These are phyloP conservation scores for Phainopepla nitens DNA, from an alignment of 2,113 vertebrate species.

Conservation along the genomic window DNA sequence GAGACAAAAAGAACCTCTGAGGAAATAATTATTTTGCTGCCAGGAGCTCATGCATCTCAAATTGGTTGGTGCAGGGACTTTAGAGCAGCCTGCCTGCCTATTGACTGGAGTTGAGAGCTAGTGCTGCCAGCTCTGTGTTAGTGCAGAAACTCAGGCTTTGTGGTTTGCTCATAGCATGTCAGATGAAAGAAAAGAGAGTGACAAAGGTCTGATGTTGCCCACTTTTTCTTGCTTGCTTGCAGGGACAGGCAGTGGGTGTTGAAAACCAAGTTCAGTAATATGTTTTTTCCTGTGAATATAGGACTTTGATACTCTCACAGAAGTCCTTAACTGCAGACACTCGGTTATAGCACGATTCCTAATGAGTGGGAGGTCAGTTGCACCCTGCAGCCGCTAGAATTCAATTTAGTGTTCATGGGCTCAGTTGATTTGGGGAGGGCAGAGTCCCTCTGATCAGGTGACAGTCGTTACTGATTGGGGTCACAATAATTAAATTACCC, in stretches of 20 bases:
- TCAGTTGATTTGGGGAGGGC: background rate
- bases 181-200: background rate
- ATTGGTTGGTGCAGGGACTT: slow-evolving; percentile 37
- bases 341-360: background rate
- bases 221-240: background rate
- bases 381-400: background rate
- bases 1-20: slow-evolving; percentile 45
- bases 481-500: background rate
- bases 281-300: background rate
- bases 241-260: background rate
- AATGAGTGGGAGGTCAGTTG: background rate
- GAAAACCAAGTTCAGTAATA: background rate
- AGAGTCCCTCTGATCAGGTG: background rate
- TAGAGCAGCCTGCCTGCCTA: background rate
- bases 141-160: background rate
- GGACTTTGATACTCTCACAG: background rate
- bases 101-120: slow-evolving; percentile 22
- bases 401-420: background rate
- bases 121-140: background rate
- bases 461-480: background rate
- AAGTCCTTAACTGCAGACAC: background rate
- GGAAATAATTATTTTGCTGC: slow-evolving; percentile 70
- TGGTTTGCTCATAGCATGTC: slow-evolving; percentile 25
- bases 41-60: slow-evolving; percentile 68
- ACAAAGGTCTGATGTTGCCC: slow-evolving; percentile 20